Percentiles rank a stretch among this genome's conserved stretches.
Evolutionary conservation across 1,140 invertebrate genomes (phyloP).

Genomic region (Leptinotarsa lineolata): DNA sequence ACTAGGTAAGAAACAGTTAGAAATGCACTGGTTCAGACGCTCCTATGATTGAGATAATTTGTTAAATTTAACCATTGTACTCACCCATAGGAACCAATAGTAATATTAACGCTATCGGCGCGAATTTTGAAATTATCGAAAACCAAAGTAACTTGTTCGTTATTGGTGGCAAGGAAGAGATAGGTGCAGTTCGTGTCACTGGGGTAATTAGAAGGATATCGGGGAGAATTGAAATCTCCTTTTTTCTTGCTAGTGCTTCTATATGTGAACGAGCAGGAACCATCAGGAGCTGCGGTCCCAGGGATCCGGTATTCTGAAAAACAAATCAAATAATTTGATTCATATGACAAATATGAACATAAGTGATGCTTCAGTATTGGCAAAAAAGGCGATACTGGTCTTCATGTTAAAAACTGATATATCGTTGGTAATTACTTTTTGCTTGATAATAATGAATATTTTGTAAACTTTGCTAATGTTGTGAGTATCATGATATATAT

Average conservation of each 20-base stretch:
- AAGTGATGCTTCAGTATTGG: too few species aligned
- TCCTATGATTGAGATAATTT: too few species aligned
- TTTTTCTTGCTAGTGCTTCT: slow-evolving; percentile 80
- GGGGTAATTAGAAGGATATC: slow-evolving; percentile 94
- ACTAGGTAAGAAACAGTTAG: too few species aligned
- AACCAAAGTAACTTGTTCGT: slow-evolving; percentile 89
- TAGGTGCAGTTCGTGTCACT: slow-evolving; percentile 92
- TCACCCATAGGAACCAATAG: slow-evolving; percentile 67
- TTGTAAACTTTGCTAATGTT: too few species aligned
- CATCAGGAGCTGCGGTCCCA: slow-evolving; percentile 89
- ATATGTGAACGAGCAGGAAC: slow-evolving; percentile 90
- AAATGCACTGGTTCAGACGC: too few species aligned
- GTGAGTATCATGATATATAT: too few species aligned
- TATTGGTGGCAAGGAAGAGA: slow-evolving; percentile 79
- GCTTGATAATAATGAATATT: too few species aligned
- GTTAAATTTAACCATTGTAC: slow-evolving; percentile 25
- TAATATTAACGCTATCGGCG: slow-evolving; percentile 66
- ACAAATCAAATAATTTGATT: neutral
- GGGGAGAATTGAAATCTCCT: slow-evolving; percentile 93
- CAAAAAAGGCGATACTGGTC: too few species aligned
- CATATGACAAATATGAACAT: too few species aligned
- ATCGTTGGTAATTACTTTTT: too few species aligned
- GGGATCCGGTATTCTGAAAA: slow-evolving; percentile 85
- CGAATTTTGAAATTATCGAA: slow-evolving; percentile 92
- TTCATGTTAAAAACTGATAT: too few species aligned